Evolutionary conservation across 2,888 invertebrate species (phyloP), one percentile per base, ranked within the genome.

Genomic region (Aphidoletes aphidimyza): DNA sequence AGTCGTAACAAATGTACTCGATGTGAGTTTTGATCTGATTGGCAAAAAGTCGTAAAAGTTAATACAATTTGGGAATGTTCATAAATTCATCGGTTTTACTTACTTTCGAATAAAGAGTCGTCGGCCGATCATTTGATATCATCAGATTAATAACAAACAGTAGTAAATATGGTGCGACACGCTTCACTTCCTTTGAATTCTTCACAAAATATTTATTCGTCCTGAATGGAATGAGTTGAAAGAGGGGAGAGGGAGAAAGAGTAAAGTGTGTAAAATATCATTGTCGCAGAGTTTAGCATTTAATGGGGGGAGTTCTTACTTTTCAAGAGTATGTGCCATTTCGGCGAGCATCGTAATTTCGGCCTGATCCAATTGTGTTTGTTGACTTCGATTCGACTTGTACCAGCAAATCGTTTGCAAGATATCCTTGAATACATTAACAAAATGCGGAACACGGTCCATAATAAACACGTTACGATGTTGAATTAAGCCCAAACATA

Each of bases 41-140:
- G 11, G 47, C 85, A 49, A 78, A 17, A 59, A 83, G 47, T 81
- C 84, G 42, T 83, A 84, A 81, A 19, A 37, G 22, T 84, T 30
- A 42, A 49, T 49, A 78, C 17, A 42, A 59, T 85, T 19, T 69
- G 34, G 42, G 54, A 59, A 42, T 34, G 9, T 11, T 36, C 39
- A 42, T 1, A 83, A 84, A 84, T 34, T 69, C 83, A 11, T 39
- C 37, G n/a, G 26, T n/a, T 45, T 47, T 37, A 85, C 85, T 42
- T 69, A 90, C 90, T 88, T 89, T 89, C 19, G 89, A 88, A 85
- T 89, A 90, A 37, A 90, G 86, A 2, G 90, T 89, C 1, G 89
- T 89, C 8, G 90, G 87, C n/a, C 88, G 87, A 39, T 88, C 88
- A 85, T 88, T 89, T 9, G 87, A 86, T 8, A 89, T 89, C 88